A percentile compares a stretch with the other conserved stretches of the same genome.
phyloP scores from a whole-genome alignment of 2,113 vertebrate genomes.

The Vombatus ursinus region DNA sequence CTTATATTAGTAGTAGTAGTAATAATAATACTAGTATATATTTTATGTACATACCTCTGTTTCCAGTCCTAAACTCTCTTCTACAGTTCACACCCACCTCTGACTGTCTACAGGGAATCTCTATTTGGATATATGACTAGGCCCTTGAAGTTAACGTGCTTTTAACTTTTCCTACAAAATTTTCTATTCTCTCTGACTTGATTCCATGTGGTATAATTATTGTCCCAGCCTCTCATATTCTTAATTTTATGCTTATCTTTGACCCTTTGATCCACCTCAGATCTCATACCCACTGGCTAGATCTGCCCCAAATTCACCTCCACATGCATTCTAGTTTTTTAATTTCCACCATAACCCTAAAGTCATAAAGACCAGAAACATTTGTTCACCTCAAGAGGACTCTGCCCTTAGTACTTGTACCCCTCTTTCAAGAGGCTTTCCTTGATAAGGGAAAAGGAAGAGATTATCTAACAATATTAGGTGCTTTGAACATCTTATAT shows the following conservation, averaged over 20 bases:
- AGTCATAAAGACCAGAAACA: background rate
- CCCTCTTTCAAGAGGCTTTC: background rate
- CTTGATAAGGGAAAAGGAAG: background rate
- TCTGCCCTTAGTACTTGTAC: background rate
- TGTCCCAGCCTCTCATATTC: too few relatives aligned
- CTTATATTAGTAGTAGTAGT: too few relatives aligned
- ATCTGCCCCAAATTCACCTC: background rate
- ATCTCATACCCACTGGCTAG: background rate
- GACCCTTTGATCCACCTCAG: background rate
- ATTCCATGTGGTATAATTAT: too few relatives aligned
- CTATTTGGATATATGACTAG: too few relatives aligned
- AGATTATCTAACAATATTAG: background rate
- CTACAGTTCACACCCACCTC: too few relatives aligned
- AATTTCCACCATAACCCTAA: background rate
- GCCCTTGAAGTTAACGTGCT: too few relatives aligned
- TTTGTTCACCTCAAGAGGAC: background rate
- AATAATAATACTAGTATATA: too few relatives aligned
- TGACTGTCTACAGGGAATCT: too few relatives aligned
- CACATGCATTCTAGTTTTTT: background rate
- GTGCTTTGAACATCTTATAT: background rate
- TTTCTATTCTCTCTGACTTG: too few relatives aligned
- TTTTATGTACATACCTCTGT: too few relatives aligned
- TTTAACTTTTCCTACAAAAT: too few relatives aligned
- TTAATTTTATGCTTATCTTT: background rate
- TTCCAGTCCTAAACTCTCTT: too few relatives aligned